phyloP scores from a whole-genome alignment of 2,797 vertebrate species.

The Coreius guichenoti region DNA sequence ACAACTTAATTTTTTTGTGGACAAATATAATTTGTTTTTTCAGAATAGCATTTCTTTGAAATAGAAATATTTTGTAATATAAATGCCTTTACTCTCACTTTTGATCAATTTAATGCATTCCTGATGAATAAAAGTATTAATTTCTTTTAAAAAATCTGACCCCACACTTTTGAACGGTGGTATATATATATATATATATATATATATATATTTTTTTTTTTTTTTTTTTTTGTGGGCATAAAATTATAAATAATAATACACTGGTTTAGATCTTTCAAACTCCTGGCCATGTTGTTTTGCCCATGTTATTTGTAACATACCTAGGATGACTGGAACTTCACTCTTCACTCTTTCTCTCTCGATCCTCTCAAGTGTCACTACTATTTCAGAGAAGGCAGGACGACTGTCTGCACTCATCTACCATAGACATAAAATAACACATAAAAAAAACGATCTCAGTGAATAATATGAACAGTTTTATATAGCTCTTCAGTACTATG shows the following conservation, averaged over 20 bases:
- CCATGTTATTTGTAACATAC: slow-evolving; percentile 34
- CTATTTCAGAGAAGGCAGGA: slow-evolving; percentile 86
- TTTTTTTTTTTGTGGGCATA: too few relatives aligned
- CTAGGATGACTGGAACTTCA: slow-evolving; percentile 63
- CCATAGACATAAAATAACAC: neutral
- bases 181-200: neutral
- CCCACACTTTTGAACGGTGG: neutral
- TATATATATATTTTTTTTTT: too few relatives aligned
- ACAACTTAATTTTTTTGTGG: neutral
- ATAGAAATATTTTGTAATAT: neutral
- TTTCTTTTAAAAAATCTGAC: neutral
- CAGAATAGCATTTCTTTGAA: neutral
- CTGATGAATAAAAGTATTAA: neutral
- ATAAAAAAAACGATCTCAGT: neutral
- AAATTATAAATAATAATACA: neutral
- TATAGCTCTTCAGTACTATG: neutral
- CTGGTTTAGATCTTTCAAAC: neutral
- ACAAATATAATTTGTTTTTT: neutral
- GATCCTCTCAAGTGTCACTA: slow-evolving; percentile 81
- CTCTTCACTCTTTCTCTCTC: slow-evolving; percentile 55
- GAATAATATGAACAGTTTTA: neutral
- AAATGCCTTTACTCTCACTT: neutral
- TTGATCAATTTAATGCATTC: neutral
- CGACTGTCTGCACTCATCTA: slow-evolving; percentile 87
- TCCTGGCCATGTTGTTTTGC: neutral